Conservation (phyloP, 2,797 vertebrate species). For the Fistularia tabacaria region DNA sequence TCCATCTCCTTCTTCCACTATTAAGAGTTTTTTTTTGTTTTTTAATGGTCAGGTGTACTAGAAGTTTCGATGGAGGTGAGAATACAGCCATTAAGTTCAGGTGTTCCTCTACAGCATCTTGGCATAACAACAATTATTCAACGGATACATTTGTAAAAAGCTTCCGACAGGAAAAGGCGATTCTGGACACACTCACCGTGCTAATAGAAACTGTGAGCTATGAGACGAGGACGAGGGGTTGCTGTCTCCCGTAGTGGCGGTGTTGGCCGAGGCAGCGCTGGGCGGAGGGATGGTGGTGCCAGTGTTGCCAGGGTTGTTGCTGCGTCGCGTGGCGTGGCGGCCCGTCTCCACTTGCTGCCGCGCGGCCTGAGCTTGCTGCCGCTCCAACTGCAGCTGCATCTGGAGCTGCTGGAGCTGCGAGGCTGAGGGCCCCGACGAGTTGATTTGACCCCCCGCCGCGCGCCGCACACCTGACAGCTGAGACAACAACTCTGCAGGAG, state of each 20-base stretch:
- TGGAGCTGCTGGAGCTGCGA: slow-evolving; percentile 98
- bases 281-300: slow-evolving; percentile 85
- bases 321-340: slow-evolving; percentile 84
- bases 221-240: slow-evolving; percentile 84
- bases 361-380: slow-evolving; percentile 94
- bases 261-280: slow-evolving; percentile 73
- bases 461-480: slow-evolving; percentile 96
- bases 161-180: too few relatives aligned
- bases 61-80: too few relatives aligned
- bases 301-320: slow-evolving; percentile 87
- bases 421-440: slow-evolving; percentile 94
- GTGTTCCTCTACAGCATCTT: too few relatives aligned
- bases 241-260: slow-evolving; percentile 79
- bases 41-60: too few relatives aligned
- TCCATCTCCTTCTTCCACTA: too few relatives aligned
- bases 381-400: slow-evolving; percentile 97
- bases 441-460: slow-evolving; percentile 94
- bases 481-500: slow-evolving; percentile 89
- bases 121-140: too few relatives aligned
- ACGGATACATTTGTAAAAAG: too few relatives aligned
- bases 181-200: slow-evolving; percentile 77
- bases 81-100: too few relatives aligned
- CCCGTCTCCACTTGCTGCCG: slow-evolving; percentile 94
- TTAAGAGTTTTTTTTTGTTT: too few relatives aligned
- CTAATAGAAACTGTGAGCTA: slow-evolving; percentile 94